These are phyloP conservation scores for Perognathus longimembris DNA, from an alignment of 2,113 vertebrate species.

Conservation along the genomic window DNA sequence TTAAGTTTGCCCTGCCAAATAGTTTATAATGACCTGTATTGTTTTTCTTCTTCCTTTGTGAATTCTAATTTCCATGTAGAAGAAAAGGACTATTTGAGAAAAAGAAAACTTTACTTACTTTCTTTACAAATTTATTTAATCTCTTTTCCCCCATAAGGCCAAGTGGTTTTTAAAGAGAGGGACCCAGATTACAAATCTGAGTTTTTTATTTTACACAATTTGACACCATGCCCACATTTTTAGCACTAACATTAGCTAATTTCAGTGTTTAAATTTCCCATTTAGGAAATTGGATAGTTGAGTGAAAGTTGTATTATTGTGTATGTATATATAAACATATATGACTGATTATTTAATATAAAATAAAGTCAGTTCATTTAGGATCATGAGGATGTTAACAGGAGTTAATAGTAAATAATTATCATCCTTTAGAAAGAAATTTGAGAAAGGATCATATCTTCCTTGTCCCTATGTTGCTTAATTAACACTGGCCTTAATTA, in stretches of 20 bases:
- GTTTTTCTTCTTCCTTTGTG: background rate
- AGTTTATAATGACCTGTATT: background rate
- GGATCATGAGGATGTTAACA: background rate
- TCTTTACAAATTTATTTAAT: constrained; percentile 40
- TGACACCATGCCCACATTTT: constrained; percentile 39
- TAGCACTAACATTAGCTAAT: constrained; percentile 24
- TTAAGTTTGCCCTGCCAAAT: background rate
- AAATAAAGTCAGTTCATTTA: background rate
- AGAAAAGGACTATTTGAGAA: constrained; percentile 33
- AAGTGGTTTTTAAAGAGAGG: constrained; percentile 51
- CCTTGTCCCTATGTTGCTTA: background rate
- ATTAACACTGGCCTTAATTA: background rate
- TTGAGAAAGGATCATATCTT: background rate
- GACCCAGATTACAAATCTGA: constrained; percentile 13
- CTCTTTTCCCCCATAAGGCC: background rate
- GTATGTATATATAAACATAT: background rate
- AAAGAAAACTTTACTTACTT: constrained; percentile 41
- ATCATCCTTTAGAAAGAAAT: background rate
- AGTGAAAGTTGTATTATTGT: background rate
- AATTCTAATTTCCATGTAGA: constrained; percentile 45
- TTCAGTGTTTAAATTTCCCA: constrained; percentile 38
- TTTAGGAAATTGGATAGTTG: constrained; percentile 48
- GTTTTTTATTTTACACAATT: constrained; percentile 32
- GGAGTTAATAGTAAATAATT: constrained; percentile 3
- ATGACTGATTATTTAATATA: constrained; percentile 3